Percentiles rank a stretch among this genome's conserved stretches.
phyloP scores from a whole-genome alignment of 2,113 vertebrate species.

The Sorex fumeus region DNA sequence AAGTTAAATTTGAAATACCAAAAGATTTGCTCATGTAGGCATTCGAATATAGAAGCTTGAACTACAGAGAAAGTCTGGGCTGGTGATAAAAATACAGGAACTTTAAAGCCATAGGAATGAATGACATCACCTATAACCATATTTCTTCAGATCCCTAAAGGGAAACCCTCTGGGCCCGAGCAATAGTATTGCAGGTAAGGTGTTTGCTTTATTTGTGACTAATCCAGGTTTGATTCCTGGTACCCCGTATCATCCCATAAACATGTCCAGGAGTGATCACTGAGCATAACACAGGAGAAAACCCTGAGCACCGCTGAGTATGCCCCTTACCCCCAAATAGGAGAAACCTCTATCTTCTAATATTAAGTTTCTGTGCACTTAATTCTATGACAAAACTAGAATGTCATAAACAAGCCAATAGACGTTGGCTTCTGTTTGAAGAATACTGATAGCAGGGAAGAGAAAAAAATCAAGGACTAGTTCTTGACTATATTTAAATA shows the following conservation, averaged over 20 bases:
- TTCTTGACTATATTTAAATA: conserved; percentile 36
- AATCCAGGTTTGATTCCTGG: no score
- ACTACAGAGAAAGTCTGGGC: conserved; percentile 67
- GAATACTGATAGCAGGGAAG: conserved; percentile 19
- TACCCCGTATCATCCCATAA: no score
- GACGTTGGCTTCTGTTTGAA: conserved; percentile 35
- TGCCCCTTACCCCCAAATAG: no score
- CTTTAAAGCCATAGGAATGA: conserved; percentile 69
- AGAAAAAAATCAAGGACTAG: conserved; percentile 19
- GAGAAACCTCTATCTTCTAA: conserved; percentile 25
- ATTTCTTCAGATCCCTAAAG: conserved; percentile 2
- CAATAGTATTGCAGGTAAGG: no score
- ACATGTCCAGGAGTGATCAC: no score
- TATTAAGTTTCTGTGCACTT: conserved; percentile 53
- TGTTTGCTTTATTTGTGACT: no score
- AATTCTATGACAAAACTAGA: conserved; percentile 41
- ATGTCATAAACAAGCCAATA: not conserved
- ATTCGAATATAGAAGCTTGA: conserved; percentile 83
- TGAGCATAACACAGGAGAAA: no score
- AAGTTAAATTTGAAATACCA: conserved; percentile 84
- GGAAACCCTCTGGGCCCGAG: not conserved
- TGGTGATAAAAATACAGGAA: conserved; percentile 73
- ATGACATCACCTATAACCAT: conserved; percentile 70
- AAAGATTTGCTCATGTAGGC: conserved; percentile 73
- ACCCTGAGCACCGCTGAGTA: no score